Evolutionary conservation across 2,888 invertebrate genomes (phyloP), one percentile per base, ranked within the genome.

Genomic region (Ophion costatus): DNA sequence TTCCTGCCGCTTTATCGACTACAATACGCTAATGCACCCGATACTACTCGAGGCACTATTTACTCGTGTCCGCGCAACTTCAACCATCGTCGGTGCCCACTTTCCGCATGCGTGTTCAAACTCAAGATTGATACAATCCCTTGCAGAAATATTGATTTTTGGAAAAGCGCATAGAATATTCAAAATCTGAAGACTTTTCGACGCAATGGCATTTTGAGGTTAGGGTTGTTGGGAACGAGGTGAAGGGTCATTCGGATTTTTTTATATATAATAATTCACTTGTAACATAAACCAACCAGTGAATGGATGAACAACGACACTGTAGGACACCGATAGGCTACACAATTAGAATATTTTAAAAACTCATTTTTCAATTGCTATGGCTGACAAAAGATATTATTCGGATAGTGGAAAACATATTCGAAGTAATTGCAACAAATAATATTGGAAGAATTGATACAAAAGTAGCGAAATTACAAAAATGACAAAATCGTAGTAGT

Each of bases 1-100:
- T 71, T 75, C 64, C 57, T 17, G n/a, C 22, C 45, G 70, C 75
- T 76, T 76, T 82, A 66, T 79, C 76, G 63, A 78, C 69, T n/a
- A 74, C 22, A 56, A 56, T 61, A 56, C 76, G 45, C 33, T 38
- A 42, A 70, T 79, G 10, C 51, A 56, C 42, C 75, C 71, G 66
- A 66, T 71, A 45, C n/a, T 57, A 70, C 5, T 29, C 56, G 24
- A 79, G 51, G 71, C 63, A 71, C 63, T 75, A 51, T 64, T 70
- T 63, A 42, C 20, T 4, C 24, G 29, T 10, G 4, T 61, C 1
- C 24, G 2, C 33, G 64, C 29, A 29, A 29, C 29, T 4, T 29
- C 29, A 29, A 29, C 29, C 29, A 29, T 29, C 29, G 29, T 29
- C 4, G 29, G 29, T 29, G 3, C 29, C 29, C 29, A 29, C 29